phyloP scores from a whole-genome alignment of 2,888 invertebrate genomes.

The Xylocampa areola region DNA sequence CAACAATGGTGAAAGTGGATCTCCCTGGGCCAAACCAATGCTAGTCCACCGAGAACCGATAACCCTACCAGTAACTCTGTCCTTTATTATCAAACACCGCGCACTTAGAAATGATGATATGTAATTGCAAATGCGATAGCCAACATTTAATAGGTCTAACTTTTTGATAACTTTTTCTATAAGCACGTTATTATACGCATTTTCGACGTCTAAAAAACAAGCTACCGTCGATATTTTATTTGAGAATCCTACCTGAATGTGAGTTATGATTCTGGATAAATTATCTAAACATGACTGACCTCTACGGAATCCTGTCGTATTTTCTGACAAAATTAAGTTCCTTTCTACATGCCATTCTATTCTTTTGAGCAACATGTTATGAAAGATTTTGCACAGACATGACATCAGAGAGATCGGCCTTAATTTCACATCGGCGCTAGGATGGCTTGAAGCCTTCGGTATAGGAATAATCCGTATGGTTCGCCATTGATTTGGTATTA shows the following conservation, averaged over 20 bases:
- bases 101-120: neutral
- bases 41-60: neutral
- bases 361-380: neutral
- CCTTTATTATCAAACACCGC: constrained; percentile 1
- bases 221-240: neutral
- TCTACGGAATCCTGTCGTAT: constrained; percentile 1
- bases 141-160: neutral
- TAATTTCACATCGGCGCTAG: neutral
- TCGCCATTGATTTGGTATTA: neutral
- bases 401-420: constrained; percentile 1
- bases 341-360: constrained; percentile 7
- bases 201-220: constrained; percentile 6
- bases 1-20: too few species aligned
- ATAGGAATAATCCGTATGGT: neutral
- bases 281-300: neutral
- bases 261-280: neutral
- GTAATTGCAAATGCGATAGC: neutral
- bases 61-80: neutral
- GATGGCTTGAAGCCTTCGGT: neutral
- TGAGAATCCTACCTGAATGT: constrained; percentile 4
- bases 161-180: neutral
- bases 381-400: constrained; percentile 1
- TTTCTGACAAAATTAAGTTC: neutral
- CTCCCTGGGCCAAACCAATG: too few species aligned
- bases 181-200: constrained; percentile 1